Evolutionary conservation across 2,888 invertebrate genomes (phyloP).

Genomic region (Drosophila rellima): DNA sequence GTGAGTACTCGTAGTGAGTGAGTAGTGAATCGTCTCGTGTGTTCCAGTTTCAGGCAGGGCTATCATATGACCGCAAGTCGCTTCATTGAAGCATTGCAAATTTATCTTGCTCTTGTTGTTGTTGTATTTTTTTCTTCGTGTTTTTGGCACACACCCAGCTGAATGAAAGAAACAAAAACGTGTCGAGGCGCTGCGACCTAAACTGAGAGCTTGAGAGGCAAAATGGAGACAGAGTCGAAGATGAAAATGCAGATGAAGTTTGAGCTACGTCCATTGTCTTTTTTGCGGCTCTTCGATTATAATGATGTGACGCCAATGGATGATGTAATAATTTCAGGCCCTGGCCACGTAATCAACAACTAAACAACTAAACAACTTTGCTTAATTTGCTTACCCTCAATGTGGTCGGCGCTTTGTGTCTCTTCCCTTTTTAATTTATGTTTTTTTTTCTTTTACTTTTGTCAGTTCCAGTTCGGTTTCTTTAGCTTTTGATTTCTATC

Average conservation of each 20-base stretch:
- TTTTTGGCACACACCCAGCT: constrained; percentile 32
- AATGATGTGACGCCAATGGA: constrained; percentile 67
- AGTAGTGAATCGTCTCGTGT: constrained; percentile 54
- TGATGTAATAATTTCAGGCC: constrained; percentile 66
- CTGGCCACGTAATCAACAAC: constrained; percentile 64
- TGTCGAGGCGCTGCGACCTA: constrained; percentile 50
- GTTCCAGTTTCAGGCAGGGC: constrained; percentile 59
- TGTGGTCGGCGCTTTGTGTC: constrained; percentile 34
- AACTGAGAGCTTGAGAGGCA: constrained; percentile 14
- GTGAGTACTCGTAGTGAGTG: constrained; percentile 15
- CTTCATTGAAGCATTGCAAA: constrained; percentile 72
- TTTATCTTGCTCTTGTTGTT: constrained; percentile 25
- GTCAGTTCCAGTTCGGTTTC: constrained; percentile 33
- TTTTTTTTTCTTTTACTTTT: background rate
- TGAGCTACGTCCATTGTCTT: constrained; percentile 57
- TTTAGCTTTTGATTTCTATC: constrained; percentile 31
- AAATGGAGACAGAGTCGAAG: constrained; percentile 6
- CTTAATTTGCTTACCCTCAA: constrained; percentile 68
- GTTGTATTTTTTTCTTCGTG: constrained; percentile 11
- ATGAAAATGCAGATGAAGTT: constrained; percentile 31
- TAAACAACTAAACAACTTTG: constrained; percentile 53
- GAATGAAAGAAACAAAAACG: constrained; percentile 17
- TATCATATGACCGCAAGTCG: constrained; percentile 71
- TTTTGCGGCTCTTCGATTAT: constrained; percentile 72
- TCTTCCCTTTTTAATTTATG: constrained; percentile 1